phyloP scores from a whole-genome alignment of 2,113 vertebrate species.

The Dryoscopus gambensis region DNA sequence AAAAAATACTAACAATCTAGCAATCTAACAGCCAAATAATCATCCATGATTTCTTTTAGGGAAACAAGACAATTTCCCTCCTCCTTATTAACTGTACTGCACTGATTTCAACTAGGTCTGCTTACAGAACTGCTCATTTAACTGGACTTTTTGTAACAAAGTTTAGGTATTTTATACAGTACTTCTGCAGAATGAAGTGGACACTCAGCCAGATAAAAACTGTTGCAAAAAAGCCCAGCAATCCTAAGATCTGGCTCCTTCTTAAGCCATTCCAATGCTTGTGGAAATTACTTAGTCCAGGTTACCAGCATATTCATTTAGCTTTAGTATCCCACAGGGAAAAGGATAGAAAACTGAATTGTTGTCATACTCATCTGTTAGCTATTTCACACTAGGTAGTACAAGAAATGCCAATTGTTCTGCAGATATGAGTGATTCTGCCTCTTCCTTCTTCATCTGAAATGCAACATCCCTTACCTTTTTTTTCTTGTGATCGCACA shows the following conservation, averaged over 20 bases:
- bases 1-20: neutral
- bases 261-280: neutral
- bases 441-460: neutral
- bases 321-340: neutral
- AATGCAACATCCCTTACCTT: neutral
- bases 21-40: neutral
- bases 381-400: neutral
- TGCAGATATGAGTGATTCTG: neutral
- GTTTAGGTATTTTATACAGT: neutral
- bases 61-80: neutral
- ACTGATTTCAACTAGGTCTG: neutral
- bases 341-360: neutral
- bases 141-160: neutral
- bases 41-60: neutral
- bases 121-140: neutral
- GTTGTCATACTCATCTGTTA: neutral
- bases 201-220: neutral
- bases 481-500: neutral
- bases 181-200: neutral
- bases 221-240: neutral
- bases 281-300: neutral
- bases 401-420: neutral
- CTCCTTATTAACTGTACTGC: neutral
- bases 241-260: neutral
- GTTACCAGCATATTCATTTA: neutral